Evolutionary conservation across 1,140 invertebrate species (phyloP), one percentile per base, ranked within the genome.

Genomic region (Drosophila watanabei): DNA sequence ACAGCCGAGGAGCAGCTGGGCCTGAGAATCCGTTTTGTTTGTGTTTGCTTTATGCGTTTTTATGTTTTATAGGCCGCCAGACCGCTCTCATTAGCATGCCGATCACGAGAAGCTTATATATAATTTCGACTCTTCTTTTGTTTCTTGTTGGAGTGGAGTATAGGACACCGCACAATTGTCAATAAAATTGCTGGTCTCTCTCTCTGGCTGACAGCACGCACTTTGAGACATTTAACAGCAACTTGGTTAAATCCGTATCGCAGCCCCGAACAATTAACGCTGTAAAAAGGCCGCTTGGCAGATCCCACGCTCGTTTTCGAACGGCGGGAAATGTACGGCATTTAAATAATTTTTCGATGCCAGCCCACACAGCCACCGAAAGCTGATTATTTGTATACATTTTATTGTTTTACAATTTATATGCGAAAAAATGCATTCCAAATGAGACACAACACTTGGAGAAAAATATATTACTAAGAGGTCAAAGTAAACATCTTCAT

Each of bases 381-480:
- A 51, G 73, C 69, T 61, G 78, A 81, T 84, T 78, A 85, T 89
- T 90, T 89, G 81, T 90, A 73, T 51, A 79, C 64, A 79, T 68
- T 77, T 88, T 81, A 81, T 84, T 84, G 73, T 86, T 41, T 62
- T 54, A 45, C n/a, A 89, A 85, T 89, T 89, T 89, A 89, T 89
- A 90, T 89, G 85, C 85, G 85, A 89, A 89, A 89, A 89, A 89
- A 52, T 89, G 85, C 85, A 86, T 86, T 86, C 64, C 41, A 79
- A 86, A 86, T 85, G 69, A 81, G 78, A 33, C 41, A 7, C 43
- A 57, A 18, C 58, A 57, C 54, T 39, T 16, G 54, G 9, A 57
- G 6, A 57, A 57, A 57, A 39, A 24, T n/a, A 7, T 6, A 1
- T 10, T 16, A 16, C 5, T 6, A 18, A 0, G 14, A 28, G 5